Evolutionary conservation across 2,888 invertebrate species (phyloP), one percentile per base, ranked within the genome.

Genomic region (Cosmorhoe ocellata): DNA sequence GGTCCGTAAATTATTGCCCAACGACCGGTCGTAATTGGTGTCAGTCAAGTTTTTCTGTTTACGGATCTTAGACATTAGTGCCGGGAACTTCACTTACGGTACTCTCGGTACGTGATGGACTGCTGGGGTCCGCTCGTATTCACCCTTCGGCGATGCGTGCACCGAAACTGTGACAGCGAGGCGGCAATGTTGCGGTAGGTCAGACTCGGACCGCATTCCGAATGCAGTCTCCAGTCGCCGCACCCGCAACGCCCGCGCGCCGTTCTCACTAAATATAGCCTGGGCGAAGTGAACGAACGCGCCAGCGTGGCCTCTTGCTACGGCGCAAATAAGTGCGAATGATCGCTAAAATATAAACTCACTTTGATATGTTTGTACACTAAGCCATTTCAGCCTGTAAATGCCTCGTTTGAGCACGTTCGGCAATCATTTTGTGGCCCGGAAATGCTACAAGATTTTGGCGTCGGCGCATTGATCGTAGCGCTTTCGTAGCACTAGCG

Each of bases 181-280:
- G 31, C 31, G 44, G 26, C 34, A 40, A 42, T 73, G 76, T 88
- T 89, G 84, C 66, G 82, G 82, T 79, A 84, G 83, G 82, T 83
- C 81, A 80, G 72, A 71, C 74, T 67, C 67, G 61, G 73, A 79
- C 81, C 77, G 80, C 86, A 84, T 79, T 81, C 84, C 79, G 64
- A 66, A 62, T 80, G 75, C 77, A 74, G 69, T 70, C 75, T 53
- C 59, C 58, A 47, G 43, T 39, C 68, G 69, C 61, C 60, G 72
- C 75, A 70, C 67, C 72, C 70, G 62, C 64, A 47, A 61, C 60
- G 66, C 64, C 58, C 63, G 57, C 66, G 66, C 66, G 64, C 64
- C 67, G 76, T 77, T 76, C 71, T 72, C 76, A 86, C 87, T 89
- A 89, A 87, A 89, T 89, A 87, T 88, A 88, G 85, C 82, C 71